A percentile compares a stretch with the other conserved stretches of the same genome.
These are phyloP conservation scores for Pygoscelis adeliae DNA, from an alignment of 2,113 vertebrate genomes.

Conservation along the genomic window DNA sequence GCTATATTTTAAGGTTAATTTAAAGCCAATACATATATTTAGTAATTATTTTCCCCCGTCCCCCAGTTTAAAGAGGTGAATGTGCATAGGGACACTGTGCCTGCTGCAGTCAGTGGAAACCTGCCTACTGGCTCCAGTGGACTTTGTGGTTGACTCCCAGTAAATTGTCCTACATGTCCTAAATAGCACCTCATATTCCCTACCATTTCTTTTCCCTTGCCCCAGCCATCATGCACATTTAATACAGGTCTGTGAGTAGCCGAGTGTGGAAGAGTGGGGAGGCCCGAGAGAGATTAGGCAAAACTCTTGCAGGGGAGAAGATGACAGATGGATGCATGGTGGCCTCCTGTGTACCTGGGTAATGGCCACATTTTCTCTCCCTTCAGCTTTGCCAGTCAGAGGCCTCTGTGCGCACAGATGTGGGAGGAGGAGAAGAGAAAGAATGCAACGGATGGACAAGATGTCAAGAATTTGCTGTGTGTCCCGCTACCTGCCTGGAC, in stretches of 20 bases:
- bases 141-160: background rate
- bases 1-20: background rate
- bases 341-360: background rate
- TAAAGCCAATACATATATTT: background rate
- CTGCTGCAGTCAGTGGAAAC: background rate
- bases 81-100: background rate
- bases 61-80: background rate
- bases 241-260: background rate
- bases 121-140: background rate
- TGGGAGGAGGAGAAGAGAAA: background rate
- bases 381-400: background rate
- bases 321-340: background rate
- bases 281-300: background rate
- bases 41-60: background rate
- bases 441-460: background rate
- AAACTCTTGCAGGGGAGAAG: background rate
- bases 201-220: background rate
- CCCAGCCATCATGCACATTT: background rate
- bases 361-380: background rate
- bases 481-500: background rate
- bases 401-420: background rate
- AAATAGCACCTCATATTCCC: background rate
- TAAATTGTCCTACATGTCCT: background rate
- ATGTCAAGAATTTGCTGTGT: background rate
- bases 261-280: background rate